These are phyloP conservation scores for Sinocyclocheilus maitianheensis DNA, from an alignment of 2,113 vertebrate species.

Conservation along the genomic window DNA sequence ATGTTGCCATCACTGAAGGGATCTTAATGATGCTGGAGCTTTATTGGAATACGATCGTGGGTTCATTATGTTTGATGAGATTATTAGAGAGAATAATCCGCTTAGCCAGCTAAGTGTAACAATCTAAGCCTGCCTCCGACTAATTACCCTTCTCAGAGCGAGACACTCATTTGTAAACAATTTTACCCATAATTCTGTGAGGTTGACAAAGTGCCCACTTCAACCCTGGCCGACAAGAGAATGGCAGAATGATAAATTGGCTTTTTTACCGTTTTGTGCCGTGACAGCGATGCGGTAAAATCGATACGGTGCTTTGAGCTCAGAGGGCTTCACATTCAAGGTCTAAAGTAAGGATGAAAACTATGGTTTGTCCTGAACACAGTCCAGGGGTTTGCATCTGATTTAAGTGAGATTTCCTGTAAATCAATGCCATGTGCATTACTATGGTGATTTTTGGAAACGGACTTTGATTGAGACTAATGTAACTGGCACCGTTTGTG, in stretches of 20 bases:
- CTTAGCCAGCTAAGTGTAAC: neutral
- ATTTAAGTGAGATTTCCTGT: constrained; percentile 6
- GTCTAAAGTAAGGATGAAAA: neutral
- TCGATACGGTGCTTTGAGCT: constrained; percentile 19
- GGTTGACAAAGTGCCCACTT: neutral
- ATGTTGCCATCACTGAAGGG: neutral
- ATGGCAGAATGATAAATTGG: constrained; percentile 15
- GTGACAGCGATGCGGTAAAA: constrained; percentile 15
- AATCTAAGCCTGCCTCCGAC: neutral
- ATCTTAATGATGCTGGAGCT: neutral
- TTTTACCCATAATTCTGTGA: constrained; percentile 4
- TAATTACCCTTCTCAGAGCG: neutral
- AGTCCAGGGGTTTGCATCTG: neutral
- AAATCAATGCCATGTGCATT: constrained; percentile 9
- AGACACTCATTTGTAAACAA: neutral
- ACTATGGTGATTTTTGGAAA: neutral
- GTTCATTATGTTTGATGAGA: constrained; percentile 7
- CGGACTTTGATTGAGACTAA: neutral
- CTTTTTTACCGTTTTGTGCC: constrained; percentile 22
- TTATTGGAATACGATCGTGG: constrained; percentile 8
- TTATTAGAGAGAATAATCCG: neutral
- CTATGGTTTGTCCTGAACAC: too few relatives aligned
- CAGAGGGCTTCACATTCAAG: neutral
- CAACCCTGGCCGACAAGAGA: neutral
- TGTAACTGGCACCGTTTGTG: neutral